These are phyloP conservation scores for Neodiprion lecontei DNA, from an alignment of 1,140 invertebrate species.

Conservation along the genomic window DNA sequence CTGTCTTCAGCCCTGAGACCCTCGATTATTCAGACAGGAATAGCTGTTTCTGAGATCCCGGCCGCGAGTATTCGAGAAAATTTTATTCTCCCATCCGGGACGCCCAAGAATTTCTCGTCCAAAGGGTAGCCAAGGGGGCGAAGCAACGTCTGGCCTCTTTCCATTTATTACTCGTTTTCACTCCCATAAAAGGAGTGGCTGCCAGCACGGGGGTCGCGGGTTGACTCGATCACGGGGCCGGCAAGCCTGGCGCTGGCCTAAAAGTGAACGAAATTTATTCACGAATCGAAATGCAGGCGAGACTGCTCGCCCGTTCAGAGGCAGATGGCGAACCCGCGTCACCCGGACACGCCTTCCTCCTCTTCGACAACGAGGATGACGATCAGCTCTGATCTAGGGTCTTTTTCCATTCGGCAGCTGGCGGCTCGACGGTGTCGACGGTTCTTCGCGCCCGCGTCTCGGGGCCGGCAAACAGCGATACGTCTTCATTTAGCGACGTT, in stretches of 20 bases:
- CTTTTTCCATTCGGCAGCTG: background rate
- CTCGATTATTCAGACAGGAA: background rate
- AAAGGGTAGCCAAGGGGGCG: background rate
- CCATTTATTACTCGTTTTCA: slow-evolving; percentile 5
- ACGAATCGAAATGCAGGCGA: background rate
- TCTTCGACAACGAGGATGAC: background rate
- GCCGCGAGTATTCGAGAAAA: too few relatives aligned
- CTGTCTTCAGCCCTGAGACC: background rate
- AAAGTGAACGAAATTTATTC: slow-evolving; percentile 5
- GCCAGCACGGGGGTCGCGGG: background rate
- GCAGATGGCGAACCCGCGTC: background rate
- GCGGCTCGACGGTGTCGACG: background rate
- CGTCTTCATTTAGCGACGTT: slow-evolving; percentile 2
- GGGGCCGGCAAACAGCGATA: background rate
- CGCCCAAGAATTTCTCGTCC: too few relatives aligned
- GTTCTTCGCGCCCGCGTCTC: too few relatives aligned
- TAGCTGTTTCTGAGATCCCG: too few relatives aligned
- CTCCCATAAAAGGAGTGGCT: background rate
- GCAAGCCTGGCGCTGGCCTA: background rate
- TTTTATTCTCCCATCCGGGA: too few relatives aligned
- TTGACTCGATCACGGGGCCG: background rate
- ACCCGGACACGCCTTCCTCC: background rate
- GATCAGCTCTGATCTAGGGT: background rate
- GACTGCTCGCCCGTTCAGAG: background rate
- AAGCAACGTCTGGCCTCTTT: background rate